These are phyloP conservation scores for Enteromius argenteus DNA, from an alignment of 2,797 vertebrate genomes.

Conservation along the genomic window DNA sequence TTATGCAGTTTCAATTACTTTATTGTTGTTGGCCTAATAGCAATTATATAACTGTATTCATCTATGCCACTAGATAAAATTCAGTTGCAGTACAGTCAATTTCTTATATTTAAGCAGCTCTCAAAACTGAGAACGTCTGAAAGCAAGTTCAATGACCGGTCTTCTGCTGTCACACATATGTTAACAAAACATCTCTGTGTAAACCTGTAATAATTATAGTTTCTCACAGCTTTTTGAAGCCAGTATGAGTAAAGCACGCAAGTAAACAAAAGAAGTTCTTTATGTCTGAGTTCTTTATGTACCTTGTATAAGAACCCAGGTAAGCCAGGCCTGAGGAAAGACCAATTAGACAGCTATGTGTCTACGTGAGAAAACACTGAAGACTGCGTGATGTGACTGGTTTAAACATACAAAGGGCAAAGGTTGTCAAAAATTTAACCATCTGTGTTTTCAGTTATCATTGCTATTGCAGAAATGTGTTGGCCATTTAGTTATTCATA, in stretches of 20 bases:
- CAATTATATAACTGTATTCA: neutral
- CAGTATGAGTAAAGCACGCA: neutral
- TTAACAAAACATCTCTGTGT: neutral
- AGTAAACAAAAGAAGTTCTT: neutral
- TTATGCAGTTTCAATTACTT: neutral
- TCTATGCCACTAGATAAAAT: neutral
- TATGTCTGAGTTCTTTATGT: neutral
- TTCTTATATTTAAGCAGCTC: neutral
- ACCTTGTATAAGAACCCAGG: neutral
- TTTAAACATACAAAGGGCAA: conserved; percentile 1
- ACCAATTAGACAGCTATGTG: conserved; percentile 15
- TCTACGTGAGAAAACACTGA: neutral
- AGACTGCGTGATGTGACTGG: conserved; percentile 2
- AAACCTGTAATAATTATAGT: neutral
- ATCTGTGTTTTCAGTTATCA: neutral
- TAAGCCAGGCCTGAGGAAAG: conserved; percentile 29
- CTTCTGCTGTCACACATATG: neutral
- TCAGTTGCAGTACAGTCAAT: neutral
- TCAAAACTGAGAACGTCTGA: neutral
- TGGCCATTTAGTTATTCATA: neutral
- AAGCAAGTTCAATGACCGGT: neutral
- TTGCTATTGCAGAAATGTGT: neutral
- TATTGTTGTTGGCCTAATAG: neutral
- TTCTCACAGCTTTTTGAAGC: neutral
- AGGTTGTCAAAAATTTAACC: conserved; percentile 27